Evolutionary conservation across 2,113 vertebrate genomes (phyloP), one percentile per base, ranked within the genome.

Genomic region (Hydrochoerus hydrochaeris): DNA sequence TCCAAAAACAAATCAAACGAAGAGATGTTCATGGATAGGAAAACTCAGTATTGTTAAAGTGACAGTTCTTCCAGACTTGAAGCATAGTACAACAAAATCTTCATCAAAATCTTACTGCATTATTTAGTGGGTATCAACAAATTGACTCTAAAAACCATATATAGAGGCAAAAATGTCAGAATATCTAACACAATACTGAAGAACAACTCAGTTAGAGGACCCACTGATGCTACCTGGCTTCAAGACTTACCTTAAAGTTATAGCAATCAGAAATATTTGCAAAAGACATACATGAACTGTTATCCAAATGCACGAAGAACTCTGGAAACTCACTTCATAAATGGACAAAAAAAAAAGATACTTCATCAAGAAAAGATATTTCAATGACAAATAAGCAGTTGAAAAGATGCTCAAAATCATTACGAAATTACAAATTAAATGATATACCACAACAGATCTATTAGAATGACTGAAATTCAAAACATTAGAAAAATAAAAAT

Each of bases 331-430:
- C 54, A 88, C 62, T 30, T 92, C 44, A 86, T 88, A 85, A 92
- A 46, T 46, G 22, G 35, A 38, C 52, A 89, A 92, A 95, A 58
- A 7, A 7, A 57, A 95, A 32, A 94, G 75, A 86, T 11, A 46
- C 17, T 6, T 80, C 5, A 80, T 7, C 20, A 46, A 90, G 92
- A 69, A 35, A 30, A 69, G 19, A 80, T 78, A 69, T 38, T 83
- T 60, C 62, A 28, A 30, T 84, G 22, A 90, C 2, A 96, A 89
- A 63, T 28, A 80, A 88, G 16, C 52, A 54, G 65, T 69, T 60
- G 60, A 71, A 97, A 97, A 83, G 24, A 63, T 83, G 16, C 32
- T 92, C 32, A 89, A 65, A 32, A 62, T 92, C 58, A 77, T 38
- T 86, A 58, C 32, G 13, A 13, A 96, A 69, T 30, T 65, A 2